These are phyloP conservation scores for Drosophila eugracilis DNA, from an alignment of 1,140 invertebrate species.

Conservation along the genomic window DNA sequence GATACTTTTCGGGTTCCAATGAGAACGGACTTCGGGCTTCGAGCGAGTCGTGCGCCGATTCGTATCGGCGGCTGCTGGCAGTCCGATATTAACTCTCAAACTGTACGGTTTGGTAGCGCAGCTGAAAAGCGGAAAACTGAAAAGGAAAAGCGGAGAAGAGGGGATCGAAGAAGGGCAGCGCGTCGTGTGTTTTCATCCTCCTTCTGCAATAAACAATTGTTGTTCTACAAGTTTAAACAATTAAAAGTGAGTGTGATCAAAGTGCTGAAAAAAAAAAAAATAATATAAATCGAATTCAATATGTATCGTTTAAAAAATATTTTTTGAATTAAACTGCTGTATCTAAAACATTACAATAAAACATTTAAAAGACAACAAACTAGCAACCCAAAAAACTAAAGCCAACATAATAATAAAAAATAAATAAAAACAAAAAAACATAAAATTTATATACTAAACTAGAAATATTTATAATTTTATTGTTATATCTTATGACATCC, in stretches of 20 bases:
- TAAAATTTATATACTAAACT: too few species aligned
- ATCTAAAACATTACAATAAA: too few species aligned
- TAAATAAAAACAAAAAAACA: too few species aligned
- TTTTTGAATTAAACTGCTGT: too few species aligned
- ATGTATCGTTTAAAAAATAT: too few species aligned
- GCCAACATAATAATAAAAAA: too few species aligned
- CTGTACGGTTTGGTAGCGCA: slow-evolving; percentile 75
- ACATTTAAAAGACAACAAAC: too few species aligned
- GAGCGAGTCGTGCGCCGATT: slow-evolving; percentile 6
- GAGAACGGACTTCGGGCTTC: slow-evolving; percentile 24
- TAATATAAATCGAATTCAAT: too few species aligned
- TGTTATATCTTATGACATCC: slow-evolving; percentile 55
- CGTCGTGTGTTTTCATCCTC: slow-evolving; percentile 61
- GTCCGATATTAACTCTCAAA: slow-evolving; percentile 77
- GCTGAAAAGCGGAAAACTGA: slow-evolving; percentile 53
- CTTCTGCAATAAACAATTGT: slow-evolving; percentile 53
- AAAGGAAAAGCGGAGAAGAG: slow-evolving; percentile 28
- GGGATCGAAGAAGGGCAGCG: slow-evolving; percentile 52
- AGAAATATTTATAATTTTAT: slow-evolving; percentile 28
- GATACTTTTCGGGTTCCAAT: slow-evolving; percentile 38
- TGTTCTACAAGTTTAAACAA: slow-evolving; percentile 51
- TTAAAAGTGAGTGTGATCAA: slow-evolving; percentile 59
- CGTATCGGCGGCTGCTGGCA: slow-evolving; percentile 30
- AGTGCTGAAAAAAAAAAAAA: slow-evolving; percentile 13
- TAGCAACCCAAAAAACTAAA: too few species aligned